Conservation (phyloP, 2,888 invertebrate genomes). For the Nephrocerus scutellatus region DNA sequence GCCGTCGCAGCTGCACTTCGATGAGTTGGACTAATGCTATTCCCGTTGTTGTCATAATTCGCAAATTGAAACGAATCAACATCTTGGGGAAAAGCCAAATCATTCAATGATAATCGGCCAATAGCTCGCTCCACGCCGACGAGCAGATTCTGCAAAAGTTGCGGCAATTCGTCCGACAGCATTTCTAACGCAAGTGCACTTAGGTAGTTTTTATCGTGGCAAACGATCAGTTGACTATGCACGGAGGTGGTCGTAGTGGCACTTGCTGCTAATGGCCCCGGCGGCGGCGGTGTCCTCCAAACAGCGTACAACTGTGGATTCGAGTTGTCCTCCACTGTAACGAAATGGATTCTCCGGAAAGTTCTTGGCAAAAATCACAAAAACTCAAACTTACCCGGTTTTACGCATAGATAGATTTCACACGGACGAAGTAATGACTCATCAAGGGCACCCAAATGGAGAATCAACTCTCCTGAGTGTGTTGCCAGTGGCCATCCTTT, state of each 20-base stretch:
- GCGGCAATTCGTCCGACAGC: conserved; percentile 53
- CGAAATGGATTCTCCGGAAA: conserved; percentile 21
- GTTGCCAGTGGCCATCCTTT: conserved; percentile 63
- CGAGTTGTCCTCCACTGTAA: conserved; percentile 26
- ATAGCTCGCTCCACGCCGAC: conserved; percentile 64
- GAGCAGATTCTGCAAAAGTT: conserved; percentile 58
- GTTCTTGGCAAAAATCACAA: conserved; percentile 8
- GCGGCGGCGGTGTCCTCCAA: conserved; percentile 36
- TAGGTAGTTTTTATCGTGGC: conserved; percentile 34
- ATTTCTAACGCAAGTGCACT: conserved; percentile 45
- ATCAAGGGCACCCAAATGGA: conserved; percentile 59
- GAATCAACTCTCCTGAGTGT: conserved; percentile 54
- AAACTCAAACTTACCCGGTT: conserved; percentile 33
- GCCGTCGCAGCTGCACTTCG: conserved; percentile 13
- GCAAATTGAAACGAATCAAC: conserved; percentile 44
- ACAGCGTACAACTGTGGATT: conserved; percentile 37
- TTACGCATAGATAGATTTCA: conserved; percentile 61
- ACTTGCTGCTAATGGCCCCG: background rate
- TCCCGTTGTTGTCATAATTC: conserved; percentile 12
- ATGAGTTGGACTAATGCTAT: conserved; percentile 14
- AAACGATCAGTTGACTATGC: conserved; percentile 40
- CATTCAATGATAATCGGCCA: conserved; percentile 60
- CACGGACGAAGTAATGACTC: conserved; percentile 54
- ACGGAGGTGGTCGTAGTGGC: conserved; percentile 26
- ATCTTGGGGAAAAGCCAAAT: conserved; percentile 56